Base-by-base conservation (phyloP, 2,888 invertebrate species). In the Campaea margaritaria region DNA sequence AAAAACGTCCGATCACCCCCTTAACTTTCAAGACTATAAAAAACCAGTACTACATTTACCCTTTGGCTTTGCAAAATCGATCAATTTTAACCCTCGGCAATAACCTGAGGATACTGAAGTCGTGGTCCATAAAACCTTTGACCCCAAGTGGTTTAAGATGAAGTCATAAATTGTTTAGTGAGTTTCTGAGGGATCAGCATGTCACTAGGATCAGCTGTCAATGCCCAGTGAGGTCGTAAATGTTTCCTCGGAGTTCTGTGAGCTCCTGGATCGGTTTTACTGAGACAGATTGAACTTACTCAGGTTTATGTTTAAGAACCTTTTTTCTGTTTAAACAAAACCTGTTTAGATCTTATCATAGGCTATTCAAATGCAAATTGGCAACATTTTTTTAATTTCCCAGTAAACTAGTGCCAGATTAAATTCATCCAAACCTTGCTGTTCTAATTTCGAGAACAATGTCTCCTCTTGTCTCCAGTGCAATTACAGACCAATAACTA, bases 121-220 rank as follows among this genome's bases (percentile, higher is more conserved):
- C 43, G 27, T 11, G n/a, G 21, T 43, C 14, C 21, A 43, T 51
- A 58, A 58, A 34, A 41, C 54, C 41, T 41, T 47, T 46, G 36
- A 36, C 12, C 41, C 54, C 27, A 46, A 53, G 49, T 49, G 49
- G 49, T 49, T 48, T 52, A 31, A 44, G 49, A 62, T 53, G 46
- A 27, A 47, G 44, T 44, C 27, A 47, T 63, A 56, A 63, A 63
- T 53, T 48, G 38, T 53, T 59, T 51, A 45, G 48, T 36, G 45
- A 57, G 12, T 11, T 5, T 51, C 41, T 55, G 36, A 15, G 47
- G 50, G 47, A 58, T 55, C 28, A 36, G 28, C 42, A 3, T 21
- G 28, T 45, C 44, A 28, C 36, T 2, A 36, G n/a, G 44, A 45
- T 45, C n/a, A 43, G 43, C 16, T 45, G n/a, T 28, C 28, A n/a